Evolutionary conservation across 2,888 invertebrate genomes (phyloP), one percentile per base, ranked within the genome.

Genomic region (Esperia sulphurella): DNA sequence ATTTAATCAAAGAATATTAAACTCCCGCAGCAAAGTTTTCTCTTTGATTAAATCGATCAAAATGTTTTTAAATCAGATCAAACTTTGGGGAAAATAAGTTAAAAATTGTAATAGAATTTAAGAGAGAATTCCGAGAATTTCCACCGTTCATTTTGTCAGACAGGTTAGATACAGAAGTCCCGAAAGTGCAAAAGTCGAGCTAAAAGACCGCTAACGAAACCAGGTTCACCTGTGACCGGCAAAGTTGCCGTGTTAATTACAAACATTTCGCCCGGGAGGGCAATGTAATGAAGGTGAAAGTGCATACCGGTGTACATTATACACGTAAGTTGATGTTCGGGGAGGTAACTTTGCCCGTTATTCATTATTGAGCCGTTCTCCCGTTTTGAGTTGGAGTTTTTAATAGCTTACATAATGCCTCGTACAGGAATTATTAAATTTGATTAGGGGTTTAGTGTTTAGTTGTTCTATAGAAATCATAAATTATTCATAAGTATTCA

Each of bases 191-290:
- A 73, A 71, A 71, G 65, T 74, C 57, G 55, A 67, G 57, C 49
- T 21, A 5, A 21, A 21, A 21, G 51, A 62, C 71, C 66, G 57
- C 68, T 75, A 79, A 74, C 74, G 68, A 68, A 68, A 69, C 63
- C 65, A 65, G 68, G 64, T 65, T 73, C 72, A 77, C 76, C 75
- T 76, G 75, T 71, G 77, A 79, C 73, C 76, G 71, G 70, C 65
- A 75, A 78, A 78, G 72, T 75, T 78, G 51, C 57, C 57, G 68
- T 66, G 74, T 78, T 81, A 83, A 83, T 81, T 83, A 74, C 71
- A 64, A 75, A 76, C 74, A 71, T 63, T 57, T 63, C 69, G 65
- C 71, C 65, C 68, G 60, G 52, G 72, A 65, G 69, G 65, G 68
- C 67, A 65, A 74, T 74, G 73, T 67, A 65, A 74, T 30, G 43